Percentiles rank a stretch among this genome's conserved stretches.
Evolutionary conservation across 2,113 vertebrate species (phyloP).

Genomic region (Phylloscopus trochiloides): DNA sequence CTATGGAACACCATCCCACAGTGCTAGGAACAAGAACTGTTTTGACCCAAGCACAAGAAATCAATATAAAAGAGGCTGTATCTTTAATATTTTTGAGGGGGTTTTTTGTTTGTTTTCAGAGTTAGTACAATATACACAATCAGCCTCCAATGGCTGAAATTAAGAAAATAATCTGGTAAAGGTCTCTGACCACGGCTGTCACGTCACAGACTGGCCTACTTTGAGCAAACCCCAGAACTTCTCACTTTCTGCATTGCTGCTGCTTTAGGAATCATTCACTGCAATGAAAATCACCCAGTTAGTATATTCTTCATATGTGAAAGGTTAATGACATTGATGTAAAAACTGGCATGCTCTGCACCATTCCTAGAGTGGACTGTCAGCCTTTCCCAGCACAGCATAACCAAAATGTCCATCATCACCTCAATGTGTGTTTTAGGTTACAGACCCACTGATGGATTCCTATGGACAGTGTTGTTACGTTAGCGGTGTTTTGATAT

Average conservation of each 20-base stretch:
- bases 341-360: neutral
- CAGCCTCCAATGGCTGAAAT: neutral
- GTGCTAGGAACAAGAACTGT: neutral
- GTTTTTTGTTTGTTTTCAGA: neutral
- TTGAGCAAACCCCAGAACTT: neutral
- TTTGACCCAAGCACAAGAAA: neutral
- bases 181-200: neutral
- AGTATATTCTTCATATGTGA: neutral
- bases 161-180: neutral
- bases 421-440: neutral
- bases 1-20: neutral
- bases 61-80: fast-evolving
- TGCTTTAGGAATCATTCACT: neutral
- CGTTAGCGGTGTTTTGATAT: neutral
- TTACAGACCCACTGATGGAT: neutral
- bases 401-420: neutral
- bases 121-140: neutral
- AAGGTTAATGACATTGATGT: neutral
- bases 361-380: neutral
- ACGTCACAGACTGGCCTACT: neutral
- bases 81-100: neutral
- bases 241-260: neutral
- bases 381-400: neutral
- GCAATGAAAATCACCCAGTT: neutral
- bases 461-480: neutral